Percentiles rank a stretch among this genome's conserved stretches.
These are phyloP conservation scores for Mus caroli DNA, from an alignment of 2,797 vertebrate genomes.

Conservation along the genomic window DNA sequence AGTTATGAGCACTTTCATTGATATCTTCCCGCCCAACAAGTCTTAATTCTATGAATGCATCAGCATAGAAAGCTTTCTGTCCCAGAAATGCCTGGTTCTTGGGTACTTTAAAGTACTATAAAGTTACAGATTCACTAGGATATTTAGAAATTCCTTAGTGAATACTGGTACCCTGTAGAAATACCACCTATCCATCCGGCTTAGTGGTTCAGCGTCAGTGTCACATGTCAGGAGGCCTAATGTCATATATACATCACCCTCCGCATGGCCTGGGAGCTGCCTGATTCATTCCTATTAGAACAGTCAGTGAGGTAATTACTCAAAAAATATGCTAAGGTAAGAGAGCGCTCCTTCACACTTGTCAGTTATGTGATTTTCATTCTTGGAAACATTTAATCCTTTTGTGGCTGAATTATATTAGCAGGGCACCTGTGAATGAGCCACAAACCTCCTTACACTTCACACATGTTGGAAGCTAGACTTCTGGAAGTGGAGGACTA, in stretches of 20 bases:
- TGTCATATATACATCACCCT: constrained; percentile 68
- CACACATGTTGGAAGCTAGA: constrained; percentile 69
- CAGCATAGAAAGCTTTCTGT: constrained; percentile 10
- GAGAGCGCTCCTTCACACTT: constrained; percentile 43
- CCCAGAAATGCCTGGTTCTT: constrained; percentile 55
- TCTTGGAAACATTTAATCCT: constrained; percentile 77
- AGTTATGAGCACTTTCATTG: background rate
- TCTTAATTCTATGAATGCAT: constrained; percentile 39
- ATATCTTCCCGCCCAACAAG: constrained; percentile 44
- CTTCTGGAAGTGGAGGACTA: constrained; percentile 75
- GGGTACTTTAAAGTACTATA: constrained; percentile 9
- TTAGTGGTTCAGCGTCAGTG: constrained; percentile 67
- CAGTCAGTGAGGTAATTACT: constrained; percentile 78
- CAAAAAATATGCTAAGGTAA: constrained; percentile 70
- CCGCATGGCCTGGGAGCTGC: constrained; percentile 54
- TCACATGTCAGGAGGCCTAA: constrained; percentile 72
- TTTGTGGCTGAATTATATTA: constrained; percentile 74
- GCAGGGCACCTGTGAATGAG: constrained; percentile 72
- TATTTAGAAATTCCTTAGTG: constrained; percentile 65
- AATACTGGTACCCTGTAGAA: constrained; percentile 46
- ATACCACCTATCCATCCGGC: constrained; percentile 65
- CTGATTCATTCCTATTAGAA: constrained; percentile 72
- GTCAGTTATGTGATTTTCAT: constrained; percentile 65
- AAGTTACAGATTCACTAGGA: constrained; percentile 44
- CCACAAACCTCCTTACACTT: constrained; percentile 70